Evolutionary conservation across 2,797 vertebrate species (phyloP), one percentile per base, ranked within the genome.

Genomic region (Schizopygopsis malacanthus): DNA sequence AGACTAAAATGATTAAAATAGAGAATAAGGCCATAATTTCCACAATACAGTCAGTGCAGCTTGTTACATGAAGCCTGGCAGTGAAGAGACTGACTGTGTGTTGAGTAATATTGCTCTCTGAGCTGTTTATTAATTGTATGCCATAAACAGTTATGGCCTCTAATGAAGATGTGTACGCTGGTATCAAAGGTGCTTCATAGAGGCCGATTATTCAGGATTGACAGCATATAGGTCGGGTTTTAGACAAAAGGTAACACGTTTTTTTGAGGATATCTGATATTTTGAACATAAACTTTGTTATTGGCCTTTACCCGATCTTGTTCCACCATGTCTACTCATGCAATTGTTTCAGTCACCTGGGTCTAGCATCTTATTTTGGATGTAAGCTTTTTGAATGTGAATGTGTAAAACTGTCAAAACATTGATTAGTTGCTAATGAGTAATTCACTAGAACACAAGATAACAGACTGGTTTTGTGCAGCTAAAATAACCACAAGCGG

Each of bases 1-100:
- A 86, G 52, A 33, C 11, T 47, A 86, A 72, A 54, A 75, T 47
- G 22, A 86, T 33, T 16, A 37, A 56, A 25, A 72, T 22, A 11
- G 12, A 22, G 13, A 61, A n/a, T 6, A 84, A 3, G 20, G 56
- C 54, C 77, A 86, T 86, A 18, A 84, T 67, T 78, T 33, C 70
- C 76, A n/a, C 9, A 61, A 59, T n/a, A 41, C 6, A 6, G 33
- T 41, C 18, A 56, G 4, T 4, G 22, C 11, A 8, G 50, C 18
- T 12, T 56, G 54, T 54, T 1, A 20, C 3, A 25, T 16, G 45
- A 28, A n/a, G 12, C 4, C 43, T 73, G 13, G 1, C 16, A 8
- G 45, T 6, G 41, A 52, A 52, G 25, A 37, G n/a, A 54, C 33
- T 52, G 16, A 20, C 15, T 25, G 13, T 33, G 33, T 4, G 25